Evolutionary conservation across 2,797 vertebrate species (phyloP).

Genomic region (Denticeps clupeoides): DNA sequence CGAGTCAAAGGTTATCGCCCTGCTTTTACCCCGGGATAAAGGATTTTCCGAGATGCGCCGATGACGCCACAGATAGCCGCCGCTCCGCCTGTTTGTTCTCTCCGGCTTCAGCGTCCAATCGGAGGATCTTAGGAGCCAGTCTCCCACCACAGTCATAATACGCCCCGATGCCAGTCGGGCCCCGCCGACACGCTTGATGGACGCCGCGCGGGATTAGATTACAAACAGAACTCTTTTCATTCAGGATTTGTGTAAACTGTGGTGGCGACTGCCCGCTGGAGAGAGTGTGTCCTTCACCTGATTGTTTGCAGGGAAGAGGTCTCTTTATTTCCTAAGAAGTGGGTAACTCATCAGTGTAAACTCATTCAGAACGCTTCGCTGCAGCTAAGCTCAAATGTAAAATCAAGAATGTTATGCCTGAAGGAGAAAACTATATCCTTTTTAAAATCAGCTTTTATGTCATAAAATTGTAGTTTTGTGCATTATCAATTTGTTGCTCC

Average conservation of each 20-base stretch:
- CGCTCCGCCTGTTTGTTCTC: constrained; percentile 31
- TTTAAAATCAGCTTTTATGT: too few species aligned
- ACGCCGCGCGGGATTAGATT: constrained; percentile 62
- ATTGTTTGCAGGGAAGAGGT: constrained; percentile 23
- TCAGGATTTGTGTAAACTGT: constrained; percentile 65
- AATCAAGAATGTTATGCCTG: too few species aligned
- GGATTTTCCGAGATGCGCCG: constrained; percentile 44
- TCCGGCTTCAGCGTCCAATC: constrained; percentile 44
- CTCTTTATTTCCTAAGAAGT: constrained; percentile 36
- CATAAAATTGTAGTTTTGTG: too few species aligned
- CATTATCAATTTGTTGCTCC: too few species aligned
- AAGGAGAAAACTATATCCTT: too few species aligned
- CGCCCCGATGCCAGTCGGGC: constrained; percentile 45
- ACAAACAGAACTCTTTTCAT: constrained; percentile 67
- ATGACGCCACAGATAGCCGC: constrained; percentile 41
- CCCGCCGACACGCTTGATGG: constrained; percentile 47
- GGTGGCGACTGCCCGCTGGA: constrained; percentile 36
- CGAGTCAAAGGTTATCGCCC: constrained; percentile 37
- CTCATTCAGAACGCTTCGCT: not conserved
- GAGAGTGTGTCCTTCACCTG: constrained; percentile 32
- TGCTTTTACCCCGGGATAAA: constrained; percentile 36
- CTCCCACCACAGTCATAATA: constrained; percentile 66
- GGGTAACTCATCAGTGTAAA: constrained; percentile 38
- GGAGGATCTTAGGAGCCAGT: constrained; percentile 67
- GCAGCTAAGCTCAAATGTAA: too few species aligned